Evolutionary conservation across 1,140 invertebrate genomes (phyloP), one percentile per base, ranked within the genome.

Genomic region (Pogonomyrmex californicus): DNA sequence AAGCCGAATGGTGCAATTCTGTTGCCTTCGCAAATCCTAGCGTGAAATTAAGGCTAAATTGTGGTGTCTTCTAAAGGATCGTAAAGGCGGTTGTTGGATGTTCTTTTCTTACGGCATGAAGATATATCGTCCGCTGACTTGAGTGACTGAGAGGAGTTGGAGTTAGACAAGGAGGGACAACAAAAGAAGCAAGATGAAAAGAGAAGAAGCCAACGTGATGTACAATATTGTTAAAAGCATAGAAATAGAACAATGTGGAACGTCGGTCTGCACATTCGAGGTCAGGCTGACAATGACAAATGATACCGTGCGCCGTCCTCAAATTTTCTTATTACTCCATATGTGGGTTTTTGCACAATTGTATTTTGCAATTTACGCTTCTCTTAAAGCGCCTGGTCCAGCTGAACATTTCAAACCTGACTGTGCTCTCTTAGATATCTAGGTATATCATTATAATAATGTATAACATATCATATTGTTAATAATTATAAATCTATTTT

Each of bases 181-280:
- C 65, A 76, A 81, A 81, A 89, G 85, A 76, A 86, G 41, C n/a
- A 90, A 73, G 70, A 66, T 85, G 87, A 91, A 91, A 89, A 91
- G 86, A 87, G 85, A 87, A 87, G 73, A 86, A 91, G 79, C 78
- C 85, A 91, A 91, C 88, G 86, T 92, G 93, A 90, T 87, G 90
- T 92, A 92, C 91, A 93, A 93, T 93, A 93, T 92, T 93, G 92
- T 92, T 93, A 92, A 93, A 93, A 93, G 93, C 93, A 93, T 92
- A 92, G 90, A 94, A 93, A 93, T 92, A 93, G 91, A 93, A 89
- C 81, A 82, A 90, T 82, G 88, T 86, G 81, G 86, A 89, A 54
- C 87, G 87, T 88, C 88, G 88, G 81, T 85, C 81, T 81, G 87
- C 85, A 86, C 92, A 91, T 92, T 91, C 91, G 91, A 88, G 90